A percentile compares a stretch with the other conserved stretches of the same genome.
Evolutionary conservation across 2,113 vertebrate species (phyloP).

Genomic region (Serinus canaria): DNA sequence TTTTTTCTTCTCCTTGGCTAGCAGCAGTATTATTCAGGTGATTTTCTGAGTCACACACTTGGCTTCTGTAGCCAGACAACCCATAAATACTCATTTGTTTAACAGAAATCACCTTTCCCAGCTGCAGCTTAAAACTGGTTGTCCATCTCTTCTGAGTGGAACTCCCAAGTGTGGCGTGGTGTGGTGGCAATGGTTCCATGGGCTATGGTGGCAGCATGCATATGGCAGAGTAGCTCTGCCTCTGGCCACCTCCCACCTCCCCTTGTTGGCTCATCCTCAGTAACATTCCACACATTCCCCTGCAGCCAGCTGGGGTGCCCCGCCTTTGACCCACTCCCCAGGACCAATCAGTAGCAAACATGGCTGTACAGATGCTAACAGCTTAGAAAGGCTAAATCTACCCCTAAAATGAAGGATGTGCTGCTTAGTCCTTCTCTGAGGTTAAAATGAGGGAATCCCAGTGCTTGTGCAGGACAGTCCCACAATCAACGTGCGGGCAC

Average conservation of each 20-base stretch:
- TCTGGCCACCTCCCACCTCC: background rate
- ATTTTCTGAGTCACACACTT: background rate
- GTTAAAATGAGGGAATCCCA: background rate
- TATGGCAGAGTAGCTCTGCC: fast-evolving
- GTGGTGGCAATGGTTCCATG: background rate
- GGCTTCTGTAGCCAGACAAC: background rate
- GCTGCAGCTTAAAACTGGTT: background rate
- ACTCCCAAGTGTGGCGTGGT: background rate
- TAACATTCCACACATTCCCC: background rate
- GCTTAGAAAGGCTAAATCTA: background rate
- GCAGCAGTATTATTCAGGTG: background rate
- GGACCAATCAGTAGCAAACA: background rate
- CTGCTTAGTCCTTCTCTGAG: background rate
- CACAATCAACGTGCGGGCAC: fast-evolving
- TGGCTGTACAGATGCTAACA: background rate
- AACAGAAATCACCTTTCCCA: background rate
- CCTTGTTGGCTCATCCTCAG: background rate
- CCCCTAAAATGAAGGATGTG: background rate
- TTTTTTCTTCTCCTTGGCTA: background rate
- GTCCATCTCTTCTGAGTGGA: background rate
- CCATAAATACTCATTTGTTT: background rate
- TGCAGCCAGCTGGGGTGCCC: background rate
- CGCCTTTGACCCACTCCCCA: background rate
- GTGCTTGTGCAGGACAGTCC: background rate
- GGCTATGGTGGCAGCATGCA: fast-evolving